These are phyloP conservation scores for Spilosoma lubricipeda DNA, from an alignment of 2,888 invertebrate genomes.

Conservation along the genomic window DNA sequence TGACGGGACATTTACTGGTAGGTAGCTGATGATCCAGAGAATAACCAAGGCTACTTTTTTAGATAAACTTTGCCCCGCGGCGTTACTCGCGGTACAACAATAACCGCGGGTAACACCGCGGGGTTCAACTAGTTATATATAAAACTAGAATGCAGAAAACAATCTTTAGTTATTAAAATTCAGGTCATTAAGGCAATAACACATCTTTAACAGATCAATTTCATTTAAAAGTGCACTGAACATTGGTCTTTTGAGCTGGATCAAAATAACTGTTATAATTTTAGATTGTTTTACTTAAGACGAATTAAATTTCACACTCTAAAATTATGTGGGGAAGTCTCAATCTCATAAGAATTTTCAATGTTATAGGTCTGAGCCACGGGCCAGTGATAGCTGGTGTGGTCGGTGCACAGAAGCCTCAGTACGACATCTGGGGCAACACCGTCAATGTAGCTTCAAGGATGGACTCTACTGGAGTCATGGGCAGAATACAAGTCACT, in stretches of 20 bases:
- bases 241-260: neutral
- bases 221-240: neutral
- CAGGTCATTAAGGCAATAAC: neutral
- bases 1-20: too few species aligned
- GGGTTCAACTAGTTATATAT: too few species aligned
- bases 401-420: slow-evolving; percentile 98
- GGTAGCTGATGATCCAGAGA: too few species aligned
- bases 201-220: neutral
- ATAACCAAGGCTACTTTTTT: too few species aligned
- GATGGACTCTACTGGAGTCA: slow-evolving; percentile 98
- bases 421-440: slow-evolving; percentile 99
- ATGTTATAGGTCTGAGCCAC: slow-evolving; percentile 90
- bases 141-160: too few species aligned
- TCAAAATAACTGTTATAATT: neutral
- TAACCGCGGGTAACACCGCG: too few species aligned
- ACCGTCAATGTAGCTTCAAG: slow-evolving; percentile 98
- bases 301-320: neutral
- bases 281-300: neutral
- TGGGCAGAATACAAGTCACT: slow-evolving; percentile 93
- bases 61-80: too few species aligned
- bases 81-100: too few species aligned
- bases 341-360: neutral
- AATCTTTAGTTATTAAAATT: too few species aligned
- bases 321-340: neutral
- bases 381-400: slow-evolving; percentile 98